Evolutionary conservation across 2,888 invertebrate species (phyloP), one percentile per base, ranked within the genome.

Genomic region (Synergus japonicus): DNA sequence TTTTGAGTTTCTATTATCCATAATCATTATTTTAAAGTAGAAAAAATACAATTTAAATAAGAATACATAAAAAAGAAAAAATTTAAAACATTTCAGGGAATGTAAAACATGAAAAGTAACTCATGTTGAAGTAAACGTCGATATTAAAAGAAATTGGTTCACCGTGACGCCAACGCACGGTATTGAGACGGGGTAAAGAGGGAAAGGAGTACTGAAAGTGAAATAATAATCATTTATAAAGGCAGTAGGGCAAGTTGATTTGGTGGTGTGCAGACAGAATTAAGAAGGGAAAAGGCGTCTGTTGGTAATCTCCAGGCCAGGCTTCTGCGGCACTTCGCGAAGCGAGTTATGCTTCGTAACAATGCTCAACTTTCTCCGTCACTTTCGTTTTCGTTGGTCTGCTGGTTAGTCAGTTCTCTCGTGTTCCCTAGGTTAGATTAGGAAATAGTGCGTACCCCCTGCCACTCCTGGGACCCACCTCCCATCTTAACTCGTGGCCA

Each of bases 351-450:
- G 88, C 90, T 88, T 89, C 88, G 91, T 91, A 92, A 92, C 91
- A 92, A 92, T 92, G 87, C 89, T 88, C 88, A 88, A 92, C 92
- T 92, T 92, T 91, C 91, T 91, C 92, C 91, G 88, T 91, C 90
- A 91, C 92, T 92, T 92, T 92, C 92, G 90, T 91, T 92, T 91
- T 91, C 91, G 91, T 90, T 91, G 88, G 88, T 89, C 88, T 87
- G 86, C 81, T 87, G 87, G 85, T 80, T 81, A 81, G 81, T 82
- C 81, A 80, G 79, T 73, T 82, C 82, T 77, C 81, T 78, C 79
- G 78, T 83, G 69, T 84, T 81, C 83, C 81, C 81, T 85, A 85
- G 85, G 82, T 85, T 84, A 82, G 86, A 88, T 89, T 88, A 88
- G 86, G 87, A 89, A 88, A 88, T 87, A 86, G 86, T 87, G 88